Evolutionary conservation across 2,888 invertebrate species (phyloP), one percentile per base, ranked within the genome.

Genomic region (Lepidocyrtinus sp.): DNA sequence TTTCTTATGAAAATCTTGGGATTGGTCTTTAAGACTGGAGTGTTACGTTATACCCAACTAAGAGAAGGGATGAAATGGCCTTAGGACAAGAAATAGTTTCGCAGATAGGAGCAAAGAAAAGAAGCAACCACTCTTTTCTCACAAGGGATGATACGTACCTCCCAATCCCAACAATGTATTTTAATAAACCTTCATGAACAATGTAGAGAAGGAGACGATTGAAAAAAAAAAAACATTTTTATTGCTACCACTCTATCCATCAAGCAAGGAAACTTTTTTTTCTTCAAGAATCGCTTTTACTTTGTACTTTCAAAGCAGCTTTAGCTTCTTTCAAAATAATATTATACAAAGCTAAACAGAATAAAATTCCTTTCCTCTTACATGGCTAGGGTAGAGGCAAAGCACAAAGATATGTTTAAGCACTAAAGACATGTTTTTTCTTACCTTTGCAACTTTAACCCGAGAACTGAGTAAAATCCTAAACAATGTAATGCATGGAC

Each of bases 201-300:
- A n/a, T n/a, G 36, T 5, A 36, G 36, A 36, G 36, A 36, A 36
- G 36, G 36, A 36, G 36, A 55, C n/a, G 55, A n/a, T 15, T 7
- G 17, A 55, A 55, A 55, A 55, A n/a, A n/a, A n/a, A n/a, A 9
- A n/a, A 3, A 55, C 55, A 55, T 55, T 55, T 55, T 55, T 55
- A 55, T 55, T 55, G 55, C 55, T n/a, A 55, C 55, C 55, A 55
- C 55, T n/a, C 55, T 55, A 55, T 55, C 55, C 55, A 55, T 55
- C 55, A 3, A 55, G n/a, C 55, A n/a, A 55, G 17, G 55, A 3
- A 9, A 9, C 9, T n/a, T 55, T n/a, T 55, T 55, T n/a, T n/a
- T 55, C n/a, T 55, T 55, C 55, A 55, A 55, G 55, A 55, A 55
- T n/a, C 15, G 17, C 55, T 15, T 55, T 55, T 55, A 3, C 7